Evolutionary conservation across 1,140 invertebrate species (phyloP).

Genomic region (Archivesica marissinica): DNA sequence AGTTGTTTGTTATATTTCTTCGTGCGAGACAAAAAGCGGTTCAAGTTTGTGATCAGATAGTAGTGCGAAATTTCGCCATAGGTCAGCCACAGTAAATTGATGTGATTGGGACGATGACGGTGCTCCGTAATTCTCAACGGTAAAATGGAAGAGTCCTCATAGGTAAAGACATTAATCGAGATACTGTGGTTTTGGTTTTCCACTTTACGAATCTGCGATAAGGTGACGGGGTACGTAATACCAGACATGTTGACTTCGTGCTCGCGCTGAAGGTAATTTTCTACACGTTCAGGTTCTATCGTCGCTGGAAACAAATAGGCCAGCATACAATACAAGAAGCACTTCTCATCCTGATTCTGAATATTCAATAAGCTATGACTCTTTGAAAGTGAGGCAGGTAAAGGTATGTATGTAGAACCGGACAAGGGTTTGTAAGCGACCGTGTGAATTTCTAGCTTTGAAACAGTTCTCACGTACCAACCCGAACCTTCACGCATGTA

Average conservation of each 20-base stretch:
- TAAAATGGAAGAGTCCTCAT: not conserved
- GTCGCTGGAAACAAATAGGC: not conserved
- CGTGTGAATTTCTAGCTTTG: slow-evolving; percentile 34
- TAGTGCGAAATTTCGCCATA: not conserved
- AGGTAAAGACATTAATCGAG: slow-evolving; percentile 6
- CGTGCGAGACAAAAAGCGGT: not conserved
- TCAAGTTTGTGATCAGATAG: slow-evolving; percentile 19
- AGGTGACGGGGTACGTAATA: not conserved
- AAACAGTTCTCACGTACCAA: slow-evolving; percentile 28
- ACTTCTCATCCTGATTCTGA: slow-evolving; percentile 6
- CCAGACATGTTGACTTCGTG: slow-evolving; percentile 27
- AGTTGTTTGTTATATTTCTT: not conserved
- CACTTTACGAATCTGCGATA: not conserved
- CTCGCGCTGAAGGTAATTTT: slow-evolving; percentile 2
- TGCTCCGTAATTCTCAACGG: slow-evolving; percentile 29
- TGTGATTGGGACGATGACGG: slow-evolving; percentile 10
- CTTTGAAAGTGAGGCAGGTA: not conserved
- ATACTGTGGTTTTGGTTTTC: slow-evolving; percentile 29
- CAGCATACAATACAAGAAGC: slow-evolving; percentile 9
- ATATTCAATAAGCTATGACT: slow-evolving; percentile 1
- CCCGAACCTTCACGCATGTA: slow-evolving; percentile 23
- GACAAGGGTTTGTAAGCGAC: not conserved
- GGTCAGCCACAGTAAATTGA: not conserved
- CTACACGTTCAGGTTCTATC: slow-evolving; percentile 3
- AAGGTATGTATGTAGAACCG: slow-evolving; percentile 33